These are phyloP conservation scores for Epizoanthus illoricatus DNA, from an alignment of 92 coral and sea anemone genomes.

Conservation along the genomic window DNA sequence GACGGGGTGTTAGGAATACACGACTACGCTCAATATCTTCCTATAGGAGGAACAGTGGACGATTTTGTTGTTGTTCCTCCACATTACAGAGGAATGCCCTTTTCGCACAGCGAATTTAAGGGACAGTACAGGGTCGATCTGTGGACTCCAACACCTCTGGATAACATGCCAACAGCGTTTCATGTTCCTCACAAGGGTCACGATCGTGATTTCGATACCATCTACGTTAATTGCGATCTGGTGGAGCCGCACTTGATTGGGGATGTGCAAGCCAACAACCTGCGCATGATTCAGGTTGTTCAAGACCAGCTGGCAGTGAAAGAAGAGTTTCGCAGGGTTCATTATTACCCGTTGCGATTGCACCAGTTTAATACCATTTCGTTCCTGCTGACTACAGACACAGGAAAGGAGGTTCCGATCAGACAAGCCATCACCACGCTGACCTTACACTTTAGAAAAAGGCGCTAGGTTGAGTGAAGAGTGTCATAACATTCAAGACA, in stretches of 20 bases:
- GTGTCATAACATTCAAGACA: too few relatives aligned
- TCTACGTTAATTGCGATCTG: neutral
- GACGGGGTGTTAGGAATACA: too few relatives aligned
- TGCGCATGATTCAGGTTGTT: neutral
- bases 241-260: too few relatives aligned
- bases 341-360: neutral
- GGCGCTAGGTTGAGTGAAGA: too few relatives aligned
- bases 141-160: neutral
- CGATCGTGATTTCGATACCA: neutral
- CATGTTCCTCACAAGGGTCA: neutral
- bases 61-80: neutral
- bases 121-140: too few relatives aligned
- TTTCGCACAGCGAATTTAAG: too few relatives aligned
- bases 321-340: neutral
- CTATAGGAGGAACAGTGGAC: too few relatives aligned
- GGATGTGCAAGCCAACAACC: neutral
- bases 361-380: neutral
- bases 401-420: neutral
- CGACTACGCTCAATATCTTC: too few relatives aligned
- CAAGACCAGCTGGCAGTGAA: neutral
- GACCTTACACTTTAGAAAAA: neutral
- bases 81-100: too few relatives aligned
- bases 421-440: neutral
- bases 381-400: neutral
- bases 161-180: neutral